Percentiles rank a stretch among this genome's conserved stretches.
Evolutionary conservation across 2,888 invertebrate genomes (phyloP).

Genomic region (Pyrrhosoma nymphula): DNA sequence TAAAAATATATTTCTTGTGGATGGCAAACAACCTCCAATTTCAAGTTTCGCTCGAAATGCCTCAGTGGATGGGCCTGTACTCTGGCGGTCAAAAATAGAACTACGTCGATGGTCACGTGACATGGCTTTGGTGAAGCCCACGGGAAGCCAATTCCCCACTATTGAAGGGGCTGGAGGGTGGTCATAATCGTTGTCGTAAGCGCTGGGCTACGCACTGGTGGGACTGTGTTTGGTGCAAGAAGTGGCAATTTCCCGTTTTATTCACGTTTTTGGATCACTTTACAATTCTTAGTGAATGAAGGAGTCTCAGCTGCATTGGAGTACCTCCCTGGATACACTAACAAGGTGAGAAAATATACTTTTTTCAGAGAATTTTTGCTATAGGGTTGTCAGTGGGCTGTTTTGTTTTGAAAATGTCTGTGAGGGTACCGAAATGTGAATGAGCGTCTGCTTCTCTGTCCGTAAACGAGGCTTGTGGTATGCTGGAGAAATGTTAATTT

Average conservation of each 20-base stretch:
- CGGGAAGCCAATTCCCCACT: neutral
- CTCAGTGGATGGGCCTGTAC: neutral
- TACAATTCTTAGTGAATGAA: neutral
- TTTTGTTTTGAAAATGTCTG: neutral
- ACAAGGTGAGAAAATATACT: constrained; percentile 34
- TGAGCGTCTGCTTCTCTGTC: neutral
- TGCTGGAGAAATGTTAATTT: neutral
- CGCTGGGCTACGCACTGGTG: neutral
- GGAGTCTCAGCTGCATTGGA: neutral
- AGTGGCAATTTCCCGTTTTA: constrained; percentile 23
- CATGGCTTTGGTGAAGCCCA: neutral
- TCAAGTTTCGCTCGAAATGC: neutral
- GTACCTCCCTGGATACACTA: constrained; percentile 20
- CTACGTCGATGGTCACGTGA: constrained; percentile 38
- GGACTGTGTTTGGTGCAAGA: neutral
- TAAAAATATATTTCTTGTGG: neutral
- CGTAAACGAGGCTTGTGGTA: neutral
- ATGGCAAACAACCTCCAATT: neutral
- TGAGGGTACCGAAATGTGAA: neutral
- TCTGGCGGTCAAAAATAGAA: neutral
- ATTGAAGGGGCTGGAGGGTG: neutral
- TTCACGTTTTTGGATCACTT: constrained; percentile 19
- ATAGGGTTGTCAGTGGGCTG: neutral
- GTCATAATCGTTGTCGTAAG: neutral
- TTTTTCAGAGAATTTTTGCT: neutral